Base-by-base conservation (phyloP, 2,797 vertebrate genomes). In the Coregonus suidteri region DNA sequence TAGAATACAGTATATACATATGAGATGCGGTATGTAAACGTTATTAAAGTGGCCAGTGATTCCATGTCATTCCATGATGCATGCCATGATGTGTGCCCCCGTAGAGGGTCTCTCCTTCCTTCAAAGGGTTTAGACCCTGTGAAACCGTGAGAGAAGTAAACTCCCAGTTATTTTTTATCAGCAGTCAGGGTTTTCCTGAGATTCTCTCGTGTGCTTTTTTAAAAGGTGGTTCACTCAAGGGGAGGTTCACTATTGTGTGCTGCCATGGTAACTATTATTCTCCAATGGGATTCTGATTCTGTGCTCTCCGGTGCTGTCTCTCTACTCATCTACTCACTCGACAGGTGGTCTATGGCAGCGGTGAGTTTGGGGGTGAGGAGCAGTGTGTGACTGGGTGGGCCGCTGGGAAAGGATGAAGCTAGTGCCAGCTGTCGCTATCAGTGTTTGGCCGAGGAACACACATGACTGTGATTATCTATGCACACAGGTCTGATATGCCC, bases 401-500 rank as follows among this genome's bases (percentile, higher is more conserved):
- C 41, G 2, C 41, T 75, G 80, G 77, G 78, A 31, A 71, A 77
- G 64, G 53, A 52, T 53, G 77, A 59, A 71, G 64, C 47, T 68
- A 70, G 74, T 79, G 82, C 83, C 89, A 91, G 87, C 87, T 88
- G 88, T 90, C 84, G 75, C 71, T 67, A 75, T 78, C 75, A 74
- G 35, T 81, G 77, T 80, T 86, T 89, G 87, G 85, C 84, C 59
- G 51, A 51, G 76, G 84, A 86, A 85, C 81, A 89, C 78, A 76
- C 79, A 71, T 66, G 75, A 62, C 66, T 75, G 70, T 20, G 75
- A 84, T 84, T 78, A 88, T 91, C 86, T 84, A 79, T 75, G 76
- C 81, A 71, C 37, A 71, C 79, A 81, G 75, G 70, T 75, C 76
- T 84, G 77, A 68, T 80, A 75, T 65, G 51, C 35, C 75, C 71